A percentile compares a stretch with the other conserved stretches of the same genome.
Conservation (phyloP, 35 echinoderm and acorn worm genomes). For the Nesometra sesokonis region DNA sequence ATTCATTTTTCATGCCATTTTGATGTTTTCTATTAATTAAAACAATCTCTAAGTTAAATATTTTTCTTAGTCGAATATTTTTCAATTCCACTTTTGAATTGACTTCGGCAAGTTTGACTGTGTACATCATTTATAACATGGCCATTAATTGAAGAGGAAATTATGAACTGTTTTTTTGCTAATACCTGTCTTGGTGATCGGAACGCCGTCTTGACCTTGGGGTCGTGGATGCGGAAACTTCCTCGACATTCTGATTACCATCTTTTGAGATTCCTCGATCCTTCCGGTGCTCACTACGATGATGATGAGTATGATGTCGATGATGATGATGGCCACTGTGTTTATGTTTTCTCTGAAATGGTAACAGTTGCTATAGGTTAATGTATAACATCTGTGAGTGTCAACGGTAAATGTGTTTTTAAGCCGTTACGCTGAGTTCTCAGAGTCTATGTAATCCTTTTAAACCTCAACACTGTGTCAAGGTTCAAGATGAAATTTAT, state of each 20-base stretch:
- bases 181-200: constrained; percentile 64
- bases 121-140: too few relatives aligned
- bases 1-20: too few relatives aligned
- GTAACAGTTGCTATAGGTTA: not conserved
- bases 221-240: not conserved
- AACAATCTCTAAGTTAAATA: too few relatives aligned
- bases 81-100: too few relatives aligned
- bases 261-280: constrained; percentile 29
- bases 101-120: too few relatives aligned
- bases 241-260: constrained; percentile 2
- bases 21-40: too few relatives aligned
- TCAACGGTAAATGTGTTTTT: not conserved
- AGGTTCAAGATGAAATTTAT: not conserved
- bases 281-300: constrained; percentile 21
- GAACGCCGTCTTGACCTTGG: constrained; percentile 27
- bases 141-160: too few relatives aligned
- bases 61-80: too few relatives aligned
- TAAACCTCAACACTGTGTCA: not conserved
- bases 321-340: constrained; percentile 22
- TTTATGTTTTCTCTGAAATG: not conserved
- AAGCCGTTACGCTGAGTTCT: not conserved
- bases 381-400: not conserved
- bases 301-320: constrained; percentile 39
- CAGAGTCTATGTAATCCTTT: not conserved
- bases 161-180: too few relatives aligned